Conservation (phyloP, 2,888 invertebrate species). For the Criorhina ranunculi region DNA sequence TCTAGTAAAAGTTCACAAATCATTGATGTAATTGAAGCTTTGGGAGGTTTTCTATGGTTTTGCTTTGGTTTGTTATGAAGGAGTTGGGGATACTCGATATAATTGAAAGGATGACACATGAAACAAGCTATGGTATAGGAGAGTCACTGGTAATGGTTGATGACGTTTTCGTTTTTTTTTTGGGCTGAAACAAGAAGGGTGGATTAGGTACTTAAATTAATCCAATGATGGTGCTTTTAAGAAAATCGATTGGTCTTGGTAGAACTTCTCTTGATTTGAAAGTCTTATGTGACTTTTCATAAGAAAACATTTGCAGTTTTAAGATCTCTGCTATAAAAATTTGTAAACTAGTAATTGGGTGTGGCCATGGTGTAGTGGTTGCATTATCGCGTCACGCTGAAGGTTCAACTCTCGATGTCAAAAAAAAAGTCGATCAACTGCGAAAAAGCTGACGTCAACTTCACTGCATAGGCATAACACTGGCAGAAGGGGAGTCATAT, state of each 20-base stretch:
- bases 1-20: slow-evolving; percentile 66
- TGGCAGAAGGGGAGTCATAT: too few relatives aligned
- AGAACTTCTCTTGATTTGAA: background rate
- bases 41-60: slow-evolving; percentile 37
- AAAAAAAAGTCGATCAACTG: too few relatives aligned
- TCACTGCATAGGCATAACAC: too few relatives aligned
- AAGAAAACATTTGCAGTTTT: too few relatives aligned
- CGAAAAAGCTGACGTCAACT: too few relatives aligned
- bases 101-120: slow-evolving; percentile 66
- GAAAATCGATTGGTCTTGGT: slow-evolving; percentile 12
- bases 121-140: background rate
- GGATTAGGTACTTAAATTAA: slow-evolving; percentile 8
- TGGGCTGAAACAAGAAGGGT: background rate
- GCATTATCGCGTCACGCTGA: too few relatives aligned
- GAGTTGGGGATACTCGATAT: slow-evolving; percentile 55
- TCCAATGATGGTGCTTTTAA: slow-evolving; percentile 2
- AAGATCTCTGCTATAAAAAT: too few relatives aligned
- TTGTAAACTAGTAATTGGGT: too few relatives aligned
- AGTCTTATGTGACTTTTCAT: too few relatives aligned
- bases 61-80: slow-evolving; percentile 13
- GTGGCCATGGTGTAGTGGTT: too few relatives aligned
- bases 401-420: too few relatives aligned
- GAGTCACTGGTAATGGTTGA: slow-evolving; percentile 23
- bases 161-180: slow-evolving; percentile 33
- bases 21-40: slow-evolving; percentile 67